These are phyloP conservation scores for Eptatretus burgeri DNA, from an alignment of 2,113 vertebrate species.

Conservation along the genomic window DNA sequence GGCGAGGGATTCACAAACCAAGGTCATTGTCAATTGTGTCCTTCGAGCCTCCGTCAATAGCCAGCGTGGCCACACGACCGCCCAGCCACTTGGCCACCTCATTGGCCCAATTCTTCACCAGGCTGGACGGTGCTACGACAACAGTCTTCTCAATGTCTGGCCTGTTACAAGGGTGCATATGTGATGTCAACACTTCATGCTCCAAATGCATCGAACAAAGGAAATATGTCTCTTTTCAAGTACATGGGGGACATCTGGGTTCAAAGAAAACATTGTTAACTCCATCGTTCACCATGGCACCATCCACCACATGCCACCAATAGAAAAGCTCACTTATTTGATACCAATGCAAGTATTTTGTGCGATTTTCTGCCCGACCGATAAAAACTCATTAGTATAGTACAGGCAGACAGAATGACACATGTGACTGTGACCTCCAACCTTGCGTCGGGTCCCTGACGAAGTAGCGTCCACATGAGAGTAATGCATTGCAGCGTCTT, in stretches of 20 bases:
- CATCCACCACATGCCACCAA: too few species aligned
- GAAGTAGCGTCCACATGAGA: constrained; percentile 63
- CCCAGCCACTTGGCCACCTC: constrained; percentile 85
- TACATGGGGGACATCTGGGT: too few species aligned
- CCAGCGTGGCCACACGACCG: constrained; percentile 43
- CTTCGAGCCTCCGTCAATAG: constrained; percentile 79
- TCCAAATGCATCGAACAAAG: too few species aligned
- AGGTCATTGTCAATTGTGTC: constrained; percentile 50
- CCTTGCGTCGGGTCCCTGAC: constrained; percentile 43
- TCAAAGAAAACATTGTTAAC: too few species aligned
- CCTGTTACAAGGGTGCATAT: constrained; percentile 12
- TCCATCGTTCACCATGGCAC: too few species aligned
- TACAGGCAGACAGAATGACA: too few species aligned
- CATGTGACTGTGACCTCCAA: neutral
- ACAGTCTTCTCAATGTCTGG: constrained; percentile 68
- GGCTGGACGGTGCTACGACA: constrained; percentile 78
- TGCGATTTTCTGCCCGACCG: too few species aligned
- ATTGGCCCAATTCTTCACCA: constrained; percentile 86
- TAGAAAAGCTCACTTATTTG: too few species aligned
- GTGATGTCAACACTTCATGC: too few species aligned
- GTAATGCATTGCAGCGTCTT: constrained; percentile 86
- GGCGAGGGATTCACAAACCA: constrained; percentile 18
- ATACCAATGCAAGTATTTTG: too few species aligned
- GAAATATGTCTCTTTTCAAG: too few species aligned
- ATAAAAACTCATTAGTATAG: too few species aligned